phyloP scores from a whole-genome alignment of 2,113 vertebrate genomes.

The Beaufortia kweichowensis region DNA sequence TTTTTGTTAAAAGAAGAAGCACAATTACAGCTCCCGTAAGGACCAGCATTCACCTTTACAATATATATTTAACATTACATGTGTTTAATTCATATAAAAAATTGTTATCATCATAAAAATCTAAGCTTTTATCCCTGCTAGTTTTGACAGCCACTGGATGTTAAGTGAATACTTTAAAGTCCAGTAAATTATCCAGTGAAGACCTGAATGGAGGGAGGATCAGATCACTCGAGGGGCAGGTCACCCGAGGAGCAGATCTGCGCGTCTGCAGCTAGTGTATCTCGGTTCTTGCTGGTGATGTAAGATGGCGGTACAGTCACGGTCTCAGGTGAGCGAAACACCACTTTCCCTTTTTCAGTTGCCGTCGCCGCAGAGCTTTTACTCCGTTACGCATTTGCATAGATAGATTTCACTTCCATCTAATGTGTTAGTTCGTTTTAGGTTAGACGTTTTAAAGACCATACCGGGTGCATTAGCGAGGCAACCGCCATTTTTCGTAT shows the following conservation, averaged over 20 bases:
- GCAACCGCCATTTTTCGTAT: constrained; percentile 54
- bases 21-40: too few relatives aligned
- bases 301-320: constrained; percentile 55
- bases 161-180: background rate
- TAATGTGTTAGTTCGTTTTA: background rate
- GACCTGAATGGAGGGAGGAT: background rate
- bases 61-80: too few relatives aligned
- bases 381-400: background rate
- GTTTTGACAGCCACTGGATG: background rate
- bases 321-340: constrained; percentile 45
- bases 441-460: background rate
- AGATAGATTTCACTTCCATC: background rate
- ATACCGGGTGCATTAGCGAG: constrained; percentile 1
- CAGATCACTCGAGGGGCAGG: constrained; percentile 25
- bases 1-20: too few relatives aligned
- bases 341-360: background rate
- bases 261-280: background rate
- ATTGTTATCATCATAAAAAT: too few relatives aligned
- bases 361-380: background rate
- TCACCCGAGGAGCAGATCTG: constrained; percentile 19
- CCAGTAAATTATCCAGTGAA: background rate
- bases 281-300: constrained; percentile 22
- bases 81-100: too few relatives aligned
- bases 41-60: too few relatives aligned
- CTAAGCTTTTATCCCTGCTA: too few relatives aligned